A percentile compares a stretch with the other conserved stretches of the same genome.
phyloP scores from a whole-genome alignment of 1,140 invertebrate species.

The Zaprionus africanus region DNA sequence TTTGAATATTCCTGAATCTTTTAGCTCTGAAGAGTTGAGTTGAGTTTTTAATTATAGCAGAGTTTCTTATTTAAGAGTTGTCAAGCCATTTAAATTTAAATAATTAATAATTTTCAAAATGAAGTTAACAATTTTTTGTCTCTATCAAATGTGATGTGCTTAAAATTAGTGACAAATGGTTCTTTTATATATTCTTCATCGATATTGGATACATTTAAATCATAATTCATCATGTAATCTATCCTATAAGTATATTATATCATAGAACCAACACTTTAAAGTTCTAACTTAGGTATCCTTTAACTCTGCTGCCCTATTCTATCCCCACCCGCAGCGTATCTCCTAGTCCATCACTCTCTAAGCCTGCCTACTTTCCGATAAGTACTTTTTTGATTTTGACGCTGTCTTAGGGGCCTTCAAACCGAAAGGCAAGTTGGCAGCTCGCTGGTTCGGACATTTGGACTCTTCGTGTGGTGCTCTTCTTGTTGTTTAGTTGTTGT shows the following conservation, averaged over 20 bases:
- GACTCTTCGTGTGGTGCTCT: constrained; percentile 1
- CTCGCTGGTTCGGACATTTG: constrained; percentile 25
- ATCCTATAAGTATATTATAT: background rate
- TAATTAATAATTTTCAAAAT: no score
- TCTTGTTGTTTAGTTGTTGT: constrained; percentile 52
- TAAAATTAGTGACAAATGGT: no score
- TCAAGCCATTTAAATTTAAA: no score
- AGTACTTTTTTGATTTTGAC: constrained; percentile 15
- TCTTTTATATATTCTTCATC: no score
- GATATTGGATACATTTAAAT: no score
- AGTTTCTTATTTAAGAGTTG: background rate
- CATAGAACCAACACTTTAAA: no score
- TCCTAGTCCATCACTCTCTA: background rate
- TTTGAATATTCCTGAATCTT: background rate
- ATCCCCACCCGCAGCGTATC: background rate
- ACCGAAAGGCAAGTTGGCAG: constrained; percentile 25
- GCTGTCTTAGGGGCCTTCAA: constrained; percentile 9
- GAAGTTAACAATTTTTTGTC: no score
- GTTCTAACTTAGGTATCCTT: no score
- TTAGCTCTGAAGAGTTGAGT: background rate
- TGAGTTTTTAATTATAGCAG: background rate
- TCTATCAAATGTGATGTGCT: no score
- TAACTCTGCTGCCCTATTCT: background rate
- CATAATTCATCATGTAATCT: background rate
- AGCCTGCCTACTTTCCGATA: background rate